Evolutionary conservation across 1,140 invertebrate genomes (phyloP), one percentile per base, ranked within the genome.

Genomic region (Drosophila mauritiana): DNA sequence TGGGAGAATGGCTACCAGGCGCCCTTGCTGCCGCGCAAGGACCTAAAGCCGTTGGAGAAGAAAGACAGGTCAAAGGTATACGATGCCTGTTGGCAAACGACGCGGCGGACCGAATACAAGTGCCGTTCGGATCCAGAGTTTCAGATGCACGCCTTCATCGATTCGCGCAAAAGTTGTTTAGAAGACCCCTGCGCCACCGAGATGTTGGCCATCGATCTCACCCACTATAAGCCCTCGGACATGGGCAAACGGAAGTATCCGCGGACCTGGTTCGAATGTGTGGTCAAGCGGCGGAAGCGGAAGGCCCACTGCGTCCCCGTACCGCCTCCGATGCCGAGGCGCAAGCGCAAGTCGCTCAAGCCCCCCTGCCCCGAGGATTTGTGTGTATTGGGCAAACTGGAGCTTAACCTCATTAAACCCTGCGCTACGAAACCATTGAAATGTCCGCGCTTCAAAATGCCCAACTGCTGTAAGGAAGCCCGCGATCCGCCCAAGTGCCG

Each of bases 61-160:
- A 17, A 17, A n/a, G 75, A 82, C 40, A 53, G 37, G 39, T 10
- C 58, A 13, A 6, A 61, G 34, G 37, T 42, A 3, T 51, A 51
- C 48, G 49, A 73, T 0, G 59, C 61, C 1, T 86, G 83, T 42
- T 86, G 83, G 83, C 61, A 73, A 7, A 22, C 78, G 0, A 12
- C 63, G 15, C 69, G 78, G 0, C 73, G 82, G 0, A 64, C 74
- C 0, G 81, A 86, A 37, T 86, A 61, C 55, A 81, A 81, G 4
- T 86, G 82, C 17, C 78, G 82, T 4, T 73, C 78, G 1, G 82
- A 86, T 20, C 61, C 65, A 0, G 82, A 86, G 22, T 81, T 86
- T 34, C 1, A 55, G 3, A 6, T 76, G 0, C 48, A 40, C 1
- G 6, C 59, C 0, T 79, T 76, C 4, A 56, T 88, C 0, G 40